Evolutionary conservation across 2,797 vertebrate species (phyloP).

Genomic region (Prionace glauca): DNA sequence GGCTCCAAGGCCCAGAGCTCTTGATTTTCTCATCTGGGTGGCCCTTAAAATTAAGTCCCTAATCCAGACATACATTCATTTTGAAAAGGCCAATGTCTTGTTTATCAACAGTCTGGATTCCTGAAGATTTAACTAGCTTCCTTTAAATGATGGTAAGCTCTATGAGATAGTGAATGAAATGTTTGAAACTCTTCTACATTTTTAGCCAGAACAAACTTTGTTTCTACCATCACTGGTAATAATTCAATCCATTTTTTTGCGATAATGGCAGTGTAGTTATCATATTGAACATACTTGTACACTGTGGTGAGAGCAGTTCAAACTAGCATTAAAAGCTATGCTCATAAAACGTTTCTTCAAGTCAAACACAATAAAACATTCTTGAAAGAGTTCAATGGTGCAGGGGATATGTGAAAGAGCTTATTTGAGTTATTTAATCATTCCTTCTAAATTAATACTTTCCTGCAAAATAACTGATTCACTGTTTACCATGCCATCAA

Average conservation of each 20-base stretch:
- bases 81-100: neutral
- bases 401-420: neutral
- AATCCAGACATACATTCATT: slow-evolving; percentile 7
- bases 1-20: neutral
- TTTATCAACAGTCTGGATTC: neutral
- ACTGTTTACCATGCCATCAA: neutral
- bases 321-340: neutral
- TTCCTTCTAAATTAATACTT: neutral
- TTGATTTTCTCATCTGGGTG: neutral
- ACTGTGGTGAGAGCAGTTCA: neutral
- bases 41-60: neutral
- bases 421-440: neutral
- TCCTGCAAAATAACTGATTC: neutral
- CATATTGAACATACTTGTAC: neutral
- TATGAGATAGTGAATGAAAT: neutral
- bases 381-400: neutral
- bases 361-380: neutral
- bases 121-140: neutral
- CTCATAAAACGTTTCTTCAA: neutral
- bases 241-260: neutral
- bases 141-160: neutral
- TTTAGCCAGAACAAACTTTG: neutral
- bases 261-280: neutral
- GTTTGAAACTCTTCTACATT: neutral
- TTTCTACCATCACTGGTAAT: neutral